Percentiles rank a stretch among this genome's conserved stretches.
Evolutionary conservation across 2,113 vertebrate species (phyloP).

Genomic region (Penelope pileata): DNA sequence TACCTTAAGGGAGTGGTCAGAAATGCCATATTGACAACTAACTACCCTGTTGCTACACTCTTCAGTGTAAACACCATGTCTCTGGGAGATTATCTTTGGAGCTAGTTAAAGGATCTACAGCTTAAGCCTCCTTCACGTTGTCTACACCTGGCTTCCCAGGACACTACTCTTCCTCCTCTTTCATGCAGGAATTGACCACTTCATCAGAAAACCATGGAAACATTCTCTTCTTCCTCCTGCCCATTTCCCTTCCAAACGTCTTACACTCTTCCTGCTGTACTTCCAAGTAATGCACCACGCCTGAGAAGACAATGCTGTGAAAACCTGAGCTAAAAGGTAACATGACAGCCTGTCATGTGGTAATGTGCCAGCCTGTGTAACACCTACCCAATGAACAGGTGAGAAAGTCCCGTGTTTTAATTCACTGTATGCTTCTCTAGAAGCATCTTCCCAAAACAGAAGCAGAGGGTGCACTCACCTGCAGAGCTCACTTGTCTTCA

Average conservation of each 20-base stretch:
- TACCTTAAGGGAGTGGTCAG: constrained; percentile 6
- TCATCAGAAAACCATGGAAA: neutral
- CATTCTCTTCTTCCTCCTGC: neutral
- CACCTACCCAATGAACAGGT: rapidly evolving
- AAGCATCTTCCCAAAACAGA: neutral
- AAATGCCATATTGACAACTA: neutral
- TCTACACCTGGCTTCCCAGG: neutral
- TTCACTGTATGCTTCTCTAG: neutral
- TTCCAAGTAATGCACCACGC: neutral
- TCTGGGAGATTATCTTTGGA: constrained; percentile 55
- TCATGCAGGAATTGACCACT: neutral
- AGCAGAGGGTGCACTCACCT: neutral
- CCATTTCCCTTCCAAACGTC: neutral
- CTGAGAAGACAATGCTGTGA: neutral
- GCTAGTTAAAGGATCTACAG: constrained; percentile 3
- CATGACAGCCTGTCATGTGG: too few relatives aligned
- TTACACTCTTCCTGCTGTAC: neutral
- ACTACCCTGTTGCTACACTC: neutral
- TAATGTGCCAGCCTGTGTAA: too few relatives aligned
- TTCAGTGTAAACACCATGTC: neutral
- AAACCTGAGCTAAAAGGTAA: neutral
- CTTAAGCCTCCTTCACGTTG: neutral
- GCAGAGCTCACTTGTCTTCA: neutral
- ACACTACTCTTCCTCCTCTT: neutral
- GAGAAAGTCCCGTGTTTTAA: neutral